A percentile compares a stretch with the other conserved stretches of the same genome.
Evolutionary conservation across 1,140 invertebrate genomes (phyloP).

Genomic region (Palaemon carinicauda): DNA sequence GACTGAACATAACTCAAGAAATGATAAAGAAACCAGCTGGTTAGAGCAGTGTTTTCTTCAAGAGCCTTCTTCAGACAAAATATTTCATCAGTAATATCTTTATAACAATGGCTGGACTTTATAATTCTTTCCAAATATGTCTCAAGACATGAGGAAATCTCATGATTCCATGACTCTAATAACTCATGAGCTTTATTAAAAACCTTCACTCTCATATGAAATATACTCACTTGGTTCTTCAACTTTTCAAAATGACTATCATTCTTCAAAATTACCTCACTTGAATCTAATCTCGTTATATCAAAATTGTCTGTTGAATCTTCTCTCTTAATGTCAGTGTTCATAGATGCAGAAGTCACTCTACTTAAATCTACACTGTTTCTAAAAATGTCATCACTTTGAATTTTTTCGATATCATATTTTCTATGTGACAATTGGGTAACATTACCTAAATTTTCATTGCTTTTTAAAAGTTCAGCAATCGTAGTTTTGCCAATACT

Average conservation of each 20-base stretch:
- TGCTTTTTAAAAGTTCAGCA: background rate
- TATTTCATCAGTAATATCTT: background rate
- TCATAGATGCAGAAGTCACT: background rate
- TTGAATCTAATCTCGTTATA: background rate
- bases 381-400: background rate
- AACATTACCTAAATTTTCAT: background rate
- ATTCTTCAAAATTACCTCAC: background rate
- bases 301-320: background rate
- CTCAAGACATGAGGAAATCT: background rate
- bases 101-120: background rate
- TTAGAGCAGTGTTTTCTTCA: background rate
- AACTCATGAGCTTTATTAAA: background rate
- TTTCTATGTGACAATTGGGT: background rate
- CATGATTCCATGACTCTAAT: background rate
- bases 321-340: background rate
- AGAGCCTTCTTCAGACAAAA: background rate
- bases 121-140: background rate
- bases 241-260: background rate
- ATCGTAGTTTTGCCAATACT: too few relatives aligned
- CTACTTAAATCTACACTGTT: background rate
- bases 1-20: slow-evolving; percentile 21
- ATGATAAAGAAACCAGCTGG: background rate
- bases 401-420: background rate
- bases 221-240: background rate
- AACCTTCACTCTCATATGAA: slow-evolving; percentile 17